Evolutionary conservation across 2,113 vertebrate species (phyloP), one percentile per base, ranked within the genome.

Genomic region (Petroica traversi): DNA sequence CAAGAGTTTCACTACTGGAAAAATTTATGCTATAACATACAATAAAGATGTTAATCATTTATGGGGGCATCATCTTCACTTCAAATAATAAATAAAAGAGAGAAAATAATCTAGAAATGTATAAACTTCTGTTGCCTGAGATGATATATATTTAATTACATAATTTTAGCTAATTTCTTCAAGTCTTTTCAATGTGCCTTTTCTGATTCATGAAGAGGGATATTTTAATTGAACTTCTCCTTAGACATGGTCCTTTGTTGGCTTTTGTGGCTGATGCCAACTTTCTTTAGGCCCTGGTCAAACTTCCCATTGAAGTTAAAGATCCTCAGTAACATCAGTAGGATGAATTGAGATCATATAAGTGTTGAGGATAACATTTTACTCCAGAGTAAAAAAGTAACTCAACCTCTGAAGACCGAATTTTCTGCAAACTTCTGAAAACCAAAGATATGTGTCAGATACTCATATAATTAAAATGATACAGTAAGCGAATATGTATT

Each of bases 71-170:
- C 19, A 29, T 36, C 33, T 92, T 88, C n/a, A n/a, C n/a, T n/a
- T 62, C 29, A 66, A 79, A 96, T 69, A 89, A 88, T 69, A 88
- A 88, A 92, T 87, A 94, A 97, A 95, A 92, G n/a, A 89, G 51
- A 63, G 41, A 74, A 96, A 94, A 87, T 75, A 80, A 92, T 41
- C 40, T 63, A 62, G 18, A 63, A 79, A 51, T 74, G 11, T 36
- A 69, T 69, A 90, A 87, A 83, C 23, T 34, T 78, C 38, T 79
- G 10, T 41, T 40, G 31, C 40, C 46, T 88, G 43, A 91, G 24
- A 57, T 40, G 20, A 49, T 62, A 78, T 45, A n/a, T 55, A 36
- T 73, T 79, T 87, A 78, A 73, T 54, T 83, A 77, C 29, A 17
- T 76, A 38, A 55, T 94, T 79, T 68, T 74, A 79, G 20, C 29